phyloP scores from a whole-genome alignment of 2,113 vertebrate species.

The Alosa alosa region DNA sequence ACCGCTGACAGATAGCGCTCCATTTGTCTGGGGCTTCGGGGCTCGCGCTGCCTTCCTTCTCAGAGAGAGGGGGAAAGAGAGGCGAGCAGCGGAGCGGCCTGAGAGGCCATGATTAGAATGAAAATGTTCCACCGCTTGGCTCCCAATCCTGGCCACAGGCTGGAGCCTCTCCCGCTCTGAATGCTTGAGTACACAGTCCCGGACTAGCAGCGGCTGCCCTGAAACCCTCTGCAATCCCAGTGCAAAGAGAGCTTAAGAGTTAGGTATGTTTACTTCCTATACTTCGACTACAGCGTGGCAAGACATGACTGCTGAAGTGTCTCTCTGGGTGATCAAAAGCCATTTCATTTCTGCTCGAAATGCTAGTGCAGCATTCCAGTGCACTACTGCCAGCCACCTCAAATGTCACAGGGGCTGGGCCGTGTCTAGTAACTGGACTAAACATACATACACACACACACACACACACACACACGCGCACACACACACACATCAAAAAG shows the following conservation, averaged over 20 bases:
- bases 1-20: conserved; percentile 31
- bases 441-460: conserved; percentile 1
- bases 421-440: background rate
- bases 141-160: background rate
- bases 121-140: conserved; percentile 3
- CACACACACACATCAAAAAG: background rate
- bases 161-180: background rate
- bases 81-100: background rate
- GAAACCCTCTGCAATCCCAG: background rate
- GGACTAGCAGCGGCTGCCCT: background rate
- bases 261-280: background rate
- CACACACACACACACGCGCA: conserved; percentile 18
- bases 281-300: background rate
- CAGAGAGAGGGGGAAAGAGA: background rate
- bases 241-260: background rate
- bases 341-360: background rate
- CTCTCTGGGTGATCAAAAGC: background rate
- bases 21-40: conserved; percentile 35
- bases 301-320: too few species aligned
- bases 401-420: background rate
- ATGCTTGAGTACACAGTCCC: background rate
- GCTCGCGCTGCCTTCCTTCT: conserved; percentile 26
- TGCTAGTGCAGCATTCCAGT: background rate
- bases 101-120: conserved; percentile 4
- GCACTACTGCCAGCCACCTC: background rate